Base-by-base conservation (phyloP, 1,140 invertebrate genomes). In the Aphelinus certus region DNA sequence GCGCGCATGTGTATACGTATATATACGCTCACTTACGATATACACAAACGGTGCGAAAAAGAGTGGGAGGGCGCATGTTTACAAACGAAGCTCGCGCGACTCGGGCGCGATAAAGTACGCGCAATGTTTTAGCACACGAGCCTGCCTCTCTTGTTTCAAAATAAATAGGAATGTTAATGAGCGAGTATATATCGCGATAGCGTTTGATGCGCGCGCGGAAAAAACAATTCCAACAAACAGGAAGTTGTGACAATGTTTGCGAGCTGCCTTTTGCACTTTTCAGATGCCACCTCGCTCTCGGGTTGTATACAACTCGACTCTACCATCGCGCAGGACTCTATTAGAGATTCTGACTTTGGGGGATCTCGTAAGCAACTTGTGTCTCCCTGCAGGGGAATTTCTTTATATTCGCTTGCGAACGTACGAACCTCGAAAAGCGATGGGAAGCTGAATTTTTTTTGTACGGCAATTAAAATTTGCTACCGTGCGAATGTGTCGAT, bases 151-250 rank as follows among this genome's bases (percentile, higher is more conserved):
- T 10, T 53, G 47, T 72, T 65, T 57, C 71, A 65, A 72, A 72
- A 65, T 72, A 72, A 72, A 72, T 72, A 72, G 62, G 53, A 72
- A 65, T 72, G 46, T 72, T 51, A 72, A 72, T 46, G 71, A 72
- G 26, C 42, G 61, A 66, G n/a, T 45, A 55, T 47, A 48, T 47
- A 9, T 6, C 26, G 47, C 10, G 51, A 66, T 53, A 58, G 2
- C 6, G 26, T 71, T 47, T 42, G 43, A 63, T 48, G 61, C 42
- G 1, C 10, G 42, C 45, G 6, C 3, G 48, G 1, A 4, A 47
- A 56, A 3, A 55, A 55, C 26, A 47, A 7, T 46, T 57, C 4
- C n/a, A 2, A 7, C 53, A 48, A 63, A 49, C 43, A 72, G 56
- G 62, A 72, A 57, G 53, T 49, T 6, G 62, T 7, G 26, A 57